phyloP scores from a whole-genome alignment of 2,113 vertebrate species.

The Phrynosoma blainvillii region DNA sequence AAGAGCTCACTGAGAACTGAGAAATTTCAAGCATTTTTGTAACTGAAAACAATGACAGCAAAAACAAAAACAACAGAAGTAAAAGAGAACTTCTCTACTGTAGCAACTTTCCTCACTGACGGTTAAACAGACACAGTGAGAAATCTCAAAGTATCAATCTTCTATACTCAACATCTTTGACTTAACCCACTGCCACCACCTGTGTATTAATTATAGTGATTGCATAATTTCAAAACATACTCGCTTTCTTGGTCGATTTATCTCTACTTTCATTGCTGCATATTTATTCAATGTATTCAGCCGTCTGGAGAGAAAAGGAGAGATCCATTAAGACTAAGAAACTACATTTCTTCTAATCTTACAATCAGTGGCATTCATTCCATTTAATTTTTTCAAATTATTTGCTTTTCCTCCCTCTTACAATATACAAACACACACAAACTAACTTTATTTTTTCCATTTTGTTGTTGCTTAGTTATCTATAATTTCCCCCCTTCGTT shows the following conservation, averaged over 20 bases:
- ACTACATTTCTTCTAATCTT: not conserved
- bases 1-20: not conserved
- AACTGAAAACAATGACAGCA: not conserved
- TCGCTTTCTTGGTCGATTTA: slow-evolving; percentile 72
- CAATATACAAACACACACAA: not conserved
- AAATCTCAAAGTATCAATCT: not conserved
- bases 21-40: not conserved
- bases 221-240: slow-evolving; percentile 70
- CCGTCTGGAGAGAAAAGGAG: slow-evolving; percentile 70
- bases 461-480: not conserved
- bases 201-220: not conserved
- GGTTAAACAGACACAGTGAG: not conserved
- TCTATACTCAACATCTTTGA: not conserved
- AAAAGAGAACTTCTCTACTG: not conserved
- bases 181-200: not conserved
- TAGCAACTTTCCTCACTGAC: not conserved
- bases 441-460: not conserved
- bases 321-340: slow-evolving; percentile 24
- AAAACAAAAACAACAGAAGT: not conserved
- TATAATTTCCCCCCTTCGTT: not conserved
- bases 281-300: slow-evolving; percentile 87
- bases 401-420: not conserved
- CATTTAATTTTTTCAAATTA: not conserved
- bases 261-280: slow-evolving; percentile 84
- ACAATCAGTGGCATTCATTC: not conserved